A percentile compares a stretch with the other conserved stretches of the same genome.
Conservation (phyloP, 2,113 vertebrate species). For the Siniperca chuatsi region DNA sequence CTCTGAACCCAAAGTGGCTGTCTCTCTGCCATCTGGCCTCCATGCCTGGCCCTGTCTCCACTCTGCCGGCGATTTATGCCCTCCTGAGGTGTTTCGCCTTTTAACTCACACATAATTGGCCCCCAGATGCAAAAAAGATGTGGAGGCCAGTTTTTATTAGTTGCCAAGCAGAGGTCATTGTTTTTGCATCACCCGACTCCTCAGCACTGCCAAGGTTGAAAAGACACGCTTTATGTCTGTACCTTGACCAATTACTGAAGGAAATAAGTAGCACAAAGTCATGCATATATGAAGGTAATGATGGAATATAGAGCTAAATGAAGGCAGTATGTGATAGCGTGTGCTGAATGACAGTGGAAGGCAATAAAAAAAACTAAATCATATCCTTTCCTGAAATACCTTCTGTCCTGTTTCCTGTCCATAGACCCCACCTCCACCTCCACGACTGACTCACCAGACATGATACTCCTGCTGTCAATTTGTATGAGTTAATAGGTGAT, state of each 20-base stretch:
- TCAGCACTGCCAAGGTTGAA: slow-evolving; percentile 54
- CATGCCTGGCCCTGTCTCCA: slow-evolving; percentile 78
- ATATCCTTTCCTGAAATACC: slow-evolving; percentile 4
- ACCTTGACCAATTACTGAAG: slow-evolving; percentile 24
- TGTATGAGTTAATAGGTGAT: slow-evolving; percentile 53
- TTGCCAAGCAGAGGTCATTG: slow-evolving; percentile 79
- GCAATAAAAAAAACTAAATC: slow-evolving; percentile 14
- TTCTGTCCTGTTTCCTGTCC: slow-evolving; percentile 51
- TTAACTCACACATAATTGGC: slow-evolving; percentile 82
- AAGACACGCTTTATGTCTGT: slow-evolving; percentile 31
- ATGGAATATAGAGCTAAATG: slow-evolving; percentile 1
- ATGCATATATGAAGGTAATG: not conserved
- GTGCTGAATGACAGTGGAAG: slow-evolving; percentile 14
- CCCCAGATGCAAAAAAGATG: slow-evolving; percentile 83
- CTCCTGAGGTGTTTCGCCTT: slow-evolving; percentile 82
- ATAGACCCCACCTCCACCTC: slow-evolving; percentile 33
- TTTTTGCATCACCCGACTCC: slow-evolving; percentile 65
- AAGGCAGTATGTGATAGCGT: slow-evolving; percentile 13
- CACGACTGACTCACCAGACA: slow-evolving; percentile 26
- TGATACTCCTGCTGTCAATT: slow-evolving; percentile 49
- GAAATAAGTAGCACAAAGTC: not conserved
- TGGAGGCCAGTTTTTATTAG: slow-evolving; percentile 79
- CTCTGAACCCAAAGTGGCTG: slow-evolving; percentile 38
- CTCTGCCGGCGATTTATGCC: slow-evolving; percentile 77
- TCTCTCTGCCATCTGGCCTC: slow-evolving; percentile 80